Evolutionary conservation across 2,797 vertebrate genomes (phyloP).

Genomic region (Pipistrellus pipistrellus): DNA sequence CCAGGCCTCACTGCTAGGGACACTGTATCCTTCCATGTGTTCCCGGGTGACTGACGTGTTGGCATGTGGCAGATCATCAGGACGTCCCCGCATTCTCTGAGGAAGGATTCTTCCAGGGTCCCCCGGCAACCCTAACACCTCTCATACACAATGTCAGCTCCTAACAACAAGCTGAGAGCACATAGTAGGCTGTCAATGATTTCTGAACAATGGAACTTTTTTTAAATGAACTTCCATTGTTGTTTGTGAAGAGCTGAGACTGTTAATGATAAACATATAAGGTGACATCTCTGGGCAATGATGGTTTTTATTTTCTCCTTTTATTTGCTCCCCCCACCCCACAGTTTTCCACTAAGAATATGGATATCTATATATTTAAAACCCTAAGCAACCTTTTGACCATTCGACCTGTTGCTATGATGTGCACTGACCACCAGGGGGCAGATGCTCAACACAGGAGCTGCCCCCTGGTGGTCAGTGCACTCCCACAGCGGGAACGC

Average conservation of each 20-base stretch:
- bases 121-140: not conserved
- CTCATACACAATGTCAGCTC: not conserved
- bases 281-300: not conserved
- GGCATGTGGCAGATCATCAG: not conserved
- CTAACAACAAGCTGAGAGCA: not conserved
- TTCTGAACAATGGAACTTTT: not conserved
- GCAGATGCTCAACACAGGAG: too few relatives aligned
- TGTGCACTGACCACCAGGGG: too few relatives aligned
- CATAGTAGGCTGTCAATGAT: not conserved
- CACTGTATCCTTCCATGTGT: not conserved
- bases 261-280: not conserved
- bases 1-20: not conserved
- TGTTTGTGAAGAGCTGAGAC: not conserved
- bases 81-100: not conserved
- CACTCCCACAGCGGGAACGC: too few relatives aligned
- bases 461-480: too few relatives aligned
- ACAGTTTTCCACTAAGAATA: not conserved
- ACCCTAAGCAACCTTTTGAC: too few relatives aligned
- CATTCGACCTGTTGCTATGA: too few relatives aligned
- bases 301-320: slow-evolving; percentile 16
- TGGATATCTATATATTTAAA: not conserved
- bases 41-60: not conserved
- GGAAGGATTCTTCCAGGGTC: not conserved
- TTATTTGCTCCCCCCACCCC: not conserved
- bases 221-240: not conserved